Evolutionary conservation across 2,888 invertebrate species (phyloP).

Genomic region (Coenonympha arcania): DNA sequence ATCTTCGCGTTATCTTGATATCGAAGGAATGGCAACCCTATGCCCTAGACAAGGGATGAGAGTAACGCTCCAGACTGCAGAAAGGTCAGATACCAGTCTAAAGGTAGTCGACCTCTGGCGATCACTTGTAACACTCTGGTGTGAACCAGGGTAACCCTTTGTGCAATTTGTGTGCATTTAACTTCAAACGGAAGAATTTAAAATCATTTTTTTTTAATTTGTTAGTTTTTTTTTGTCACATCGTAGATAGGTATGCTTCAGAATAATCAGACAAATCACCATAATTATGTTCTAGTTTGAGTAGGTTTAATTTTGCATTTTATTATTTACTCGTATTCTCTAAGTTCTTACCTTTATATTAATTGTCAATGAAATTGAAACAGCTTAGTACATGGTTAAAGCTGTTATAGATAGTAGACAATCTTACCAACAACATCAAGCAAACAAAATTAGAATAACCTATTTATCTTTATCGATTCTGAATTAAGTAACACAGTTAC

Average conservation of each 20-base stretch:
- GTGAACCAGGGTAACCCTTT: conserved; percentile 22
- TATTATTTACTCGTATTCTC: background rate
- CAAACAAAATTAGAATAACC: background rate
- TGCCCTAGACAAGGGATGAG: conserved; percentile 25
- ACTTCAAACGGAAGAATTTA: background rate
- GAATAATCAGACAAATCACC: too few species aligned
- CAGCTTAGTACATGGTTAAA: too few species aligned
- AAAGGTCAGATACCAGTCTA: conserved; percentile 26
- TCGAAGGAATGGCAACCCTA: background rate
- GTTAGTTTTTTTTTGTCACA: too few species aligned
- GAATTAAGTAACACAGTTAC: background rate
- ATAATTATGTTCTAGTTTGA: too few species aligned
- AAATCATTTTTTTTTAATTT: too few species aligned
- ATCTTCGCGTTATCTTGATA: too few species aligned
- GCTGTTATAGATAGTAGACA: too few species aligned
- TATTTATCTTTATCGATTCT: background rate
- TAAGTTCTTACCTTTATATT: too few species aligned
- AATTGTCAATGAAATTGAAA: too few species aligned
- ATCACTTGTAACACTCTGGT: conserved; percentile 31
- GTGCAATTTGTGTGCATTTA: conserved; percentile 9
- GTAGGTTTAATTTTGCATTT: background rate
- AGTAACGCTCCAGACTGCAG: conserved; percentile 28
- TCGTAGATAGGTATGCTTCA: too few species aligned
- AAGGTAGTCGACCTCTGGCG: conserved; percentile 35
- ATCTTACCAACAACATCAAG: too few species aligned